Percentiles rank a stretch among this genome's conserved stretches.
Evolutionary conservation across 2,797 vertebrate species (phyloP).

Genomic region (Eulemur albifrons): DNA sequence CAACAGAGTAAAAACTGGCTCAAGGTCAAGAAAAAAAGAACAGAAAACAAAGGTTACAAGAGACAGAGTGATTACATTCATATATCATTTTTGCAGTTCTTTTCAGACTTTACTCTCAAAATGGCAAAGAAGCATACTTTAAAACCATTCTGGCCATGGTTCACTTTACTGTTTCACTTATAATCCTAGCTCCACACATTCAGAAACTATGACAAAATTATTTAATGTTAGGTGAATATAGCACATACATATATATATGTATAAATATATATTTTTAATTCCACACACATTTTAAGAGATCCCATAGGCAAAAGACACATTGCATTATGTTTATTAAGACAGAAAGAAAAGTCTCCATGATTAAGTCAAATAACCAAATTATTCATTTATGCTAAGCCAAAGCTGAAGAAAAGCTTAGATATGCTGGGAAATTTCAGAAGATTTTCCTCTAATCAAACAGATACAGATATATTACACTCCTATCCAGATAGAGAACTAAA

Average conservation of each 20-base stretch:
- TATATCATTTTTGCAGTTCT: neutral
- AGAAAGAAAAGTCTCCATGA: neutral
- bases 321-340: neutral
- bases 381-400: neutral
- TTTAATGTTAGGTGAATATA: neutral
- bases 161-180: neutral
- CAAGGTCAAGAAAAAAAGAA: neutral
- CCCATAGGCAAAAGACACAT: neutral
- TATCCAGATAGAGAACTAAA: neutral
- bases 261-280: neutral
- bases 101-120: neutral
- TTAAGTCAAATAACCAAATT: neutral
- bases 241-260: neutral
- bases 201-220: neutral
- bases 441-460: neutral
- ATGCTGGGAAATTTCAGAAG: neutral
- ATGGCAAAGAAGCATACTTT: neutral
- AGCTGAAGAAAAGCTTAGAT: neutral
- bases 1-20: slow-evolving; percentile 17
- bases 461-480: neutral
- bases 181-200: neutral
- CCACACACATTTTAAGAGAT: slow-evolving; percentile 25
- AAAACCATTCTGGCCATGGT: neutral
- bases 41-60: neutral
- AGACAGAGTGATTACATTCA: neutral